Base-by-base conservation (phyloP, 1,140 invertebrate genomes). In the Scylla paramamosain region DNA sequence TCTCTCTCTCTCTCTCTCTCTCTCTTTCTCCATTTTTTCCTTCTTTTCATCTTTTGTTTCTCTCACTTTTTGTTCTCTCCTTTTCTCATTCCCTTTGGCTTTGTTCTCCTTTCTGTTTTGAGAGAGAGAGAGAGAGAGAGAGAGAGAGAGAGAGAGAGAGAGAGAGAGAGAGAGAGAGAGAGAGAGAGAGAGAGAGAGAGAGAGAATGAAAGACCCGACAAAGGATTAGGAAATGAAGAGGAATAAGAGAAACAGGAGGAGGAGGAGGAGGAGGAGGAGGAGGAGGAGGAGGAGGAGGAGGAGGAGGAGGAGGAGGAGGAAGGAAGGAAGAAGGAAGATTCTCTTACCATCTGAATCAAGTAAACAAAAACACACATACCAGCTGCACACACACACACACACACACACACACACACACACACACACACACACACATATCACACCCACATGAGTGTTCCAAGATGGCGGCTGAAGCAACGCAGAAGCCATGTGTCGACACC, bases 181-280 rank as follows among this genome's bases (percentile, higher is more conserved):
- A n/a, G 45, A 48, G 45, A n/a, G 32, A 31, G 45, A 48, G n/a
- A 14, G 32, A 31, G n/a, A 45, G 45, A 14, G 14, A 31, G 45
- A 28, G n/a, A 14, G 32, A 31, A 28, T 10, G 1, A 91, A 32
- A 25, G 28, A 25, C 7, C 29, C 20, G n/a, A 52, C 16, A 20
- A 39, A 14, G 46, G 39, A 16, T 12, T 91, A 4, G 31, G 14
- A 20, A 14, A 39, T 10, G 10, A 52, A 3, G 32, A 87, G 84
- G 39, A 32, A 28, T 16, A 39, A 29, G 39, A 87, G 84, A 28
- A 87, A 28, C 31, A 39, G 84, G 84, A 87, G 84, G 84, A 87
- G n/a, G 84, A 39, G 84, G 52, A 59, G 52, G 52, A 59, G 84
- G 84, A 87, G 84, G 84, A 28, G 84, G n/a, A 28, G 39, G 84